phyloP scores from a whole-genome alignment of 2,113 vertebrate genomes.

The Oceanodroma tethys region DNA sequence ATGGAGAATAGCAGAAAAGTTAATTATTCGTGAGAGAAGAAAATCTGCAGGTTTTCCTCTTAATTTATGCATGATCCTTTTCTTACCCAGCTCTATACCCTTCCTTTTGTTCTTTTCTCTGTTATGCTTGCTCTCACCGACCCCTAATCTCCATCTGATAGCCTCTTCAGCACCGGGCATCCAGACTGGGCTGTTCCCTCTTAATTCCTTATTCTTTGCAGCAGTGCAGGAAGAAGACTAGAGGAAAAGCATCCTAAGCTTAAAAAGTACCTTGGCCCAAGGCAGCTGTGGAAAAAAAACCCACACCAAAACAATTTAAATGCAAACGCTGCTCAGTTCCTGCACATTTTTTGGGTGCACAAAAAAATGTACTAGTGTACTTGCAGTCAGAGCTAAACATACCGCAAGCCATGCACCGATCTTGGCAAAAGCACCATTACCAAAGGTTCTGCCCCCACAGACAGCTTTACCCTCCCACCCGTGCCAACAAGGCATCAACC shows the following conservation, averaged over 20 bases:
- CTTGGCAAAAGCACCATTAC: background rate
- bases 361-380: background rate
- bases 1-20: conserved; percentile 1
- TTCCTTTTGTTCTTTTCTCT: background rate
- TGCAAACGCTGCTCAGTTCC: background rate
- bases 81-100: background rate
- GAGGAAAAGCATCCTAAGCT: background rate
- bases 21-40: background rate
- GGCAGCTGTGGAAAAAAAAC: background rate
- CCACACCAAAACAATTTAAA: background rate
- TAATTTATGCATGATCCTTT: background rate
- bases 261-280: background rate
- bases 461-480: background rate
- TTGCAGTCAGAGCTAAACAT: background rate
- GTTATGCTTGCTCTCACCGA: background rate
- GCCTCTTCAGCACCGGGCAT: background rate
- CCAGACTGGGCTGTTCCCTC: background rate
- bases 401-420: background rate
- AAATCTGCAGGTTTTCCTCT: background rate
- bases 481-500: background rate
- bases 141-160: background rate
- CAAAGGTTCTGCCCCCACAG: background rate
- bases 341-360: background rate
- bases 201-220: background rate
- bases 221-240: background rate